Conservation (phyloP, 1,140 invertebrate species). For the Drosophila setifemur region DNA sequence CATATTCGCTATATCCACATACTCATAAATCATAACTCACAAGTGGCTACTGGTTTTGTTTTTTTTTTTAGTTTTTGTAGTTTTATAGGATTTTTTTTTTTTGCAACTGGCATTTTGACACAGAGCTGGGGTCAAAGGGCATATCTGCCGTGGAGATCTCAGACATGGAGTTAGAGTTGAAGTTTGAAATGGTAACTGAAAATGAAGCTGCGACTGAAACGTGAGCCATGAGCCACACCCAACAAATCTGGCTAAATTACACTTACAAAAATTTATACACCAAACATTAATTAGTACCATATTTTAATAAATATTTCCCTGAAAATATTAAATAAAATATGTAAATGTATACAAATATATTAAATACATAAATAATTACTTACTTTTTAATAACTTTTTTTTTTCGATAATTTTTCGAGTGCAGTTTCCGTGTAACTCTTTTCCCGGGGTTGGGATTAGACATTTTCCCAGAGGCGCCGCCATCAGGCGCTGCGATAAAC, state of each 20-base stretch:
- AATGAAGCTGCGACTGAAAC: not conserved
- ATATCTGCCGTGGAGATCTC: slow-evolving; percentile 17
- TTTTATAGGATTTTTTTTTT: not conserved
- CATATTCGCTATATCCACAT: not conserved
- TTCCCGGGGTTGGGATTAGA: not conserved
- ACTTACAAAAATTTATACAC: no score
- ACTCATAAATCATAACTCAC: slow-evolving; percentile 17
- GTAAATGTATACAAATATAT: not conserved
- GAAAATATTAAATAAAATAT: not conserved
- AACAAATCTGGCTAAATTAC: no score
- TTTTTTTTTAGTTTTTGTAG: no score
- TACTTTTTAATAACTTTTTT: not conserved
- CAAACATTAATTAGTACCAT: no score
- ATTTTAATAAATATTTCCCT: no score
- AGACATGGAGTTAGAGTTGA: slow-evolving; percentile 1
- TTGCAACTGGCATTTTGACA: slow-evolving; percentile 31
- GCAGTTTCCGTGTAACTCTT: not conserved
- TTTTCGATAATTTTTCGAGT: slow-evolving; percentile 1
- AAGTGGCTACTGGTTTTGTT: slow-evolving; percentile 17
- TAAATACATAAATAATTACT: no score
- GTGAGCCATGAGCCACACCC: slow-evolving; percentile 23
- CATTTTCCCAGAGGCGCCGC: slow-evolving; percentile 64
- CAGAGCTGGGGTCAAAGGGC: slow-evolving; percentile 25
- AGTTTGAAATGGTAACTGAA: no score
- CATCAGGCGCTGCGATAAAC: slow-evolving; percentile 59